phyloP scores from a whole-genome alignment of 2,797 vertebrate genomes.

The Oryzias dopingdopingensis region DNA sequence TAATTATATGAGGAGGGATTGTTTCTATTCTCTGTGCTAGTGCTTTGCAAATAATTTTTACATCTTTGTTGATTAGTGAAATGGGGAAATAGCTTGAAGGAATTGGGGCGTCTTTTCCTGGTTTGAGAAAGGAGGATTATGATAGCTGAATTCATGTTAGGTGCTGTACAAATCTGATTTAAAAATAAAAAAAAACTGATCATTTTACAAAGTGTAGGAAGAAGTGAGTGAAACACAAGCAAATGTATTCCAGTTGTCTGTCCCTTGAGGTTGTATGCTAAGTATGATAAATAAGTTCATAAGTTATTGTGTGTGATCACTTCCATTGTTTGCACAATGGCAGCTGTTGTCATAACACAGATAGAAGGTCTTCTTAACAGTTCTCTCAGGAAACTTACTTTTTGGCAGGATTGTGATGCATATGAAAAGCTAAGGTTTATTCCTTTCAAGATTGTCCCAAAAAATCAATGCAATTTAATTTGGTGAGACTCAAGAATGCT shows the following conservation, averaged over 20 bases:
- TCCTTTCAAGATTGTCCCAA: slow-evolving; percentile 1
- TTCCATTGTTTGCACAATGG: neutral
- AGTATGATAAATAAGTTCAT: neutral
- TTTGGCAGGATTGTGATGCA: neutral
- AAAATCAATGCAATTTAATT: slow-evolving; percentile 16
- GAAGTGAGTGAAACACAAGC: neutral
- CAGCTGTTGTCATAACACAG: neutral
- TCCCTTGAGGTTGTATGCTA: neutral
- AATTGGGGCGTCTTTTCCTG: too few relatives aligned
- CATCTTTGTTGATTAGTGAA: too few relatives aligned
- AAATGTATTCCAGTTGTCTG: neutral
- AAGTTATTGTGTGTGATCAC: too few relatives aligned
- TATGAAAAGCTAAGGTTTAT: neutral
- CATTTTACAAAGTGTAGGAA: neutral
- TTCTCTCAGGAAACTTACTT: neutral
- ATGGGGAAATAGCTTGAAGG: too few relatives aligned
- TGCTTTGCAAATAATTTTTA: too few relatives aligned
- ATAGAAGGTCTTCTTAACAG: neutral
- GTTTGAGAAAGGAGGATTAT: too few relatives aligned
- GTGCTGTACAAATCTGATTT: neutral
- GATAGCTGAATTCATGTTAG: too few relatives aligned
- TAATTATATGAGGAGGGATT: too few relatives aligned
- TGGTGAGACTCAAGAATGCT: neutral
- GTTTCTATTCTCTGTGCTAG: too few relatives aligned
- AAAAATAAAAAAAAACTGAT: too few relatives aligned